phyloP scores from a whole-genome alignment of 2,797 vertebrate genomes.

The Atherinosoma microstoma region DNA sequence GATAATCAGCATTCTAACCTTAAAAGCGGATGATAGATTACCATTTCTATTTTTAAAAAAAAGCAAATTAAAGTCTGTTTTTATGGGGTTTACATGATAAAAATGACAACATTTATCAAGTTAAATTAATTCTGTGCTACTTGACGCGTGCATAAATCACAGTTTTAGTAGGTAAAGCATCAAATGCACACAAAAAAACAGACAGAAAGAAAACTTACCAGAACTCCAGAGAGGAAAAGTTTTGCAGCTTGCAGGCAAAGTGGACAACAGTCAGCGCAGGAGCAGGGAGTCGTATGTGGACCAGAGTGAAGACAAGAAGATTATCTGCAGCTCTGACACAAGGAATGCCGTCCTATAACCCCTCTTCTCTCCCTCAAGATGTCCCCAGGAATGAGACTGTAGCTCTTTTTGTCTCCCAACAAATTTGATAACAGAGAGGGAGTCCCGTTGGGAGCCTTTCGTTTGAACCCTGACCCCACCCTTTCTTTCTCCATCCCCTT shows the following conservation, averaged over 20 bases:
- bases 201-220: conserved; percentile 59
- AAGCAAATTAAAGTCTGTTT: background rate
- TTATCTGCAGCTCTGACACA: conserved; percentile 41
- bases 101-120: conserved; percentile 14
- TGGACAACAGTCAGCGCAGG: conserved; percentile 52
- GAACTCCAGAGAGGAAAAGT: conserved; percentile 28
- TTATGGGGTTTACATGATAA: conserved; percentile 7
- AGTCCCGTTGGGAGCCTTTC: conserved; percentile 74
- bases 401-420: conserved; percentile 81
- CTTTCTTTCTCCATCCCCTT: conserved; percentile 77
- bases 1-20: background rate
- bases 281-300: conserved; percentile 42
- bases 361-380: conserved; percentile 62
- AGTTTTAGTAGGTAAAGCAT: background rate
- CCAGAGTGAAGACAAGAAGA: conserved; percentile 43
- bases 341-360: conserved; percentile 64
- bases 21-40: conserved; percentile 10
- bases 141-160: background rate
- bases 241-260: conserved; percentile 18
- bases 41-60: background rate
- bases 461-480: conserved; percentile 83
- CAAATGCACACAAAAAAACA: background rate
- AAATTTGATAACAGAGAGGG: conserved; percentile 85
- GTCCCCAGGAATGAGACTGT: conserved; percentile 74
- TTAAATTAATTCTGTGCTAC: background rate